These are phyloP conservation scores for Gouania willdenowi DNA, from an alignment of 2,797 vertebrate genomes.

Conservation along the genomic window DNA sequence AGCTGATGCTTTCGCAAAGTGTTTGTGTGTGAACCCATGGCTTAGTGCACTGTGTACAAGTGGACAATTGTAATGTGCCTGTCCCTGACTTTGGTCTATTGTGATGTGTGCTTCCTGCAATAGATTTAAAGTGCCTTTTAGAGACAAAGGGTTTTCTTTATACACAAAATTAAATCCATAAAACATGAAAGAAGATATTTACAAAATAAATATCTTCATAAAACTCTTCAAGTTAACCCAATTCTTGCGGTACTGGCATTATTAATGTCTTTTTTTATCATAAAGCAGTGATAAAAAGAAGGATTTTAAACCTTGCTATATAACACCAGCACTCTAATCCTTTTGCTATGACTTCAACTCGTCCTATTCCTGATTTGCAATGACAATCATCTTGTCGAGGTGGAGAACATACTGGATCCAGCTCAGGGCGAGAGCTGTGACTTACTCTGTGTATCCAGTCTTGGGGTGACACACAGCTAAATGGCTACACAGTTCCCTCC, in stretches of 20 bases:
- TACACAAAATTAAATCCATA: constrained; percentile 10
- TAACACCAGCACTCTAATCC: constrained; percentile 20
- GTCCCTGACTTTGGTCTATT: neutral
- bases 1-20: neutral
- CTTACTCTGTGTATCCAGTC: constrained; percentile 49
- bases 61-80: neutral
- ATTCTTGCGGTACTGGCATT: no score
- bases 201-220: no score
- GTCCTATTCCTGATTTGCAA: constrained; percentile 37
- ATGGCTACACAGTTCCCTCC: constrained; percentile 44
- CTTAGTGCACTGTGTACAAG: neutral
- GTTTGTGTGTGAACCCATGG: neutral
- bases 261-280: no score
- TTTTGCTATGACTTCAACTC: constrained; percentile 36
- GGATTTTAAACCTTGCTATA: constrained; percentile 25
- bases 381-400: constrained; percentile 34
- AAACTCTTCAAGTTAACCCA: no score
- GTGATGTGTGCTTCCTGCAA: neutral
- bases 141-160: no score
- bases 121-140: neutral
- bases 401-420: constrained; percentile 36
- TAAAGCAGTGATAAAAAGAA: neutral
- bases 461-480: constrained; percentile 62
- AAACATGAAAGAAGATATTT: no score
- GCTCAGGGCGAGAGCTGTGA: constrained; percentile 44